phyloP scores from a whole-genome alignment of 2,888 invertebrate genomes.

The Eupithecia centaureata region DNA sequence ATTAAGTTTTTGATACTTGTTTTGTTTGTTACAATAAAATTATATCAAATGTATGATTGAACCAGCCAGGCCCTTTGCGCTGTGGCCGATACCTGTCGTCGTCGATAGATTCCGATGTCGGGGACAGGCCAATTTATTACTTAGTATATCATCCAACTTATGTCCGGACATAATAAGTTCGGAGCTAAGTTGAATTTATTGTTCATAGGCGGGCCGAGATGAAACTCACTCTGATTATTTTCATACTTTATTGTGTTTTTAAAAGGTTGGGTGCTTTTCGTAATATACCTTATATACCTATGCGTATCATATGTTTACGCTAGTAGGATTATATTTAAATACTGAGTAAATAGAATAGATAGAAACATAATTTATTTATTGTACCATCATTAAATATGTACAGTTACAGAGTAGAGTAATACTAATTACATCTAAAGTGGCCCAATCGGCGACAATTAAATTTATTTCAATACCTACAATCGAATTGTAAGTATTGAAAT shows the following conservation, averaged over 20 bases:
- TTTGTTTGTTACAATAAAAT: too few relatives aligned
- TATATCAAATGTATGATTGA: background rate
- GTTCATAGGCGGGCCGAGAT: conserved; percentile 43
- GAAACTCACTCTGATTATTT: conserved; percentile 27
- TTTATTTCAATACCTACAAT: background rate
- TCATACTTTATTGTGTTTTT: conserved; percentile 12
- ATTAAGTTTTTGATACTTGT: too few relatives aligned
- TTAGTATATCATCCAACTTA: conserved; percentile 67
- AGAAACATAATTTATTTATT: too few relatives aligned
- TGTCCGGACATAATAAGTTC: conserved; percentile 52
- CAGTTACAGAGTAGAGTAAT: too few relatives aligned
- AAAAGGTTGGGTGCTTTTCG: background rate
- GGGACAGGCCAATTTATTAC: conserved; percentile 66
- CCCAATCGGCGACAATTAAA: too few relatives aligned
- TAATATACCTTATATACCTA: background rate
- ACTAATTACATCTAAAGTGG: too few relatives aligned
- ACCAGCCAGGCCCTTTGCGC: background rate
- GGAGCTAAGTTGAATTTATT: conserved; percentile 51
- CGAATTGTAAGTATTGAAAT: background rate
- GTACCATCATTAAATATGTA: too few relatives aligned
- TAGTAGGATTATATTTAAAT: too few relatives aligned
- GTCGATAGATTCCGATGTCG: conserved; percentile 70
- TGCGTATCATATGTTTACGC: too few relatives aligned
- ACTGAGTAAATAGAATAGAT: too few relatives aligned
- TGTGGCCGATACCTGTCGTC: conserved; percentile 61